Evolutionary conservation across 2,113 vertebrate genomes (phyloP).

Genomic region (Stigmatopora argus): DNA sequence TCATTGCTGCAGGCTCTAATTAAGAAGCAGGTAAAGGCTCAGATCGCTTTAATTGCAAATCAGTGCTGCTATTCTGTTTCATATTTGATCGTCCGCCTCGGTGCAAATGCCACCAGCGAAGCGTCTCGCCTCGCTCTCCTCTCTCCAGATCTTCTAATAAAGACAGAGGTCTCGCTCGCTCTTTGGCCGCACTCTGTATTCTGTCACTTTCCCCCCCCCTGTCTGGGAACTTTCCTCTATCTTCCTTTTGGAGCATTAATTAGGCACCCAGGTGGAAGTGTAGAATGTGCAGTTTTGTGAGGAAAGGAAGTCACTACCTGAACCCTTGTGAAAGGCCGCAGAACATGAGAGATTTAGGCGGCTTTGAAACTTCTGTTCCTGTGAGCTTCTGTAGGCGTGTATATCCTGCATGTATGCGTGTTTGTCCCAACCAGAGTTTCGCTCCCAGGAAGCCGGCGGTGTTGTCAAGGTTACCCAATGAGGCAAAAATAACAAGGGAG

Average conservation of each 20-base stretch:
- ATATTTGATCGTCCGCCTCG: not conserved
- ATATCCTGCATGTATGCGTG: not conserved
- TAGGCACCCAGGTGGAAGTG: conserved; percentile 2
- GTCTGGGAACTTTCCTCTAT: not conserved
- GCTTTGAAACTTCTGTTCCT: not conserved
- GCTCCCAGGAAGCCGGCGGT: not conserved
- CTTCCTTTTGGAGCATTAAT: not conserved
- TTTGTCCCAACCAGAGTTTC: not conserved
- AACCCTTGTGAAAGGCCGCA: not conserved
- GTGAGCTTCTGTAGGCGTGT: not conserved
- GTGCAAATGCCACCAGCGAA: conserved; percentile 1
- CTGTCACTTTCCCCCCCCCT: not conserved
- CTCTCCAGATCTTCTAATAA: conserved; percentile 1
- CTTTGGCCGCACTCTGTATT: not conserved
- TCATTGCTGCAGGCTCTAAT: conserved; percentile 1
- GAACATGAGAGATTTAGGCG: not conserved
- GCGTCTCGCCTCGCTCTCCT: not conserved
- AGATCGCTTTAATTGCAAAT: conserved; percentile 3
- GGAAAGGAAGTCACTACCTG: not conserved
- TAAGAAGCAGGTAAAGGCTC: not conserved
- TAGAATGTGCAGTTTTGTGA: conserved; percentile 4
- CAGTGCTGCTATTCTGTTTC: not conserved
- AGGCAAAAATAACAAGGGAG: conserved; percentile 2
- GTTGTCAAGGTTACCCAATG: conserved; percentile 5
- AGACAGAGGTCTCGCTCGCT: conserved; percentile 6